phyloP scores from a whole-genome alignment of 2,113 vertebrate species.

The Neofelis nebulosa region DNA sequence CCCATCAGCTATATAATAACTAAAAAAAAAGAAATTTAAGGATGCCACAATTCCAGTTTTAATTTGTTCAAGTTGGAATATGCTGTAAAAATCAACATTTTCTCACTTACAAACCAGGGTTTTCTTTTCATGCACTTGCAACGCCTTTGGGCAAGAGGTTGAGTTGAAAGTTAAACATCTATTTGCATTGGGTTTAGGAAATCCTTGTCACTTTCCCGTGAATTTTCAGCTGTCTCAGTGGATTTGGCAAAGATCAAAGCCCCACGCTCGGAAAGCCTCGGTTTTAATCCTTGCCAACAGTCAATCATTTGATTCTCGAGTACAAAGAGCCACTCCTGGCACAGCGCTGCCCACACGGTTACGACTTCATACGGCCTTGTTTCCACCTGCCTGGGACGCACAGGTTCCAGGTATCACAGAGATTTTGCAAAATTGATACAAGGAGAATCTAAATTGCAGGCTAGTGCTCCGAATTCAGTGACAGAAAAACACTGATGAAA shows the following conservation, averaged over 20 bases:
- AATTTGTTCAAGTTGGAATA: neutral
- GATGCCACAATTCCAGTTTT: neutral
- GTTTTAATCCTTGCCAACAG: neutral
- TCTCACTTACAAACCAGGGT: neutral
- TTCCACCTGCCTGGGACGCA: neutral
- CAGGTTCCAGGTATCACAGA: neutral
- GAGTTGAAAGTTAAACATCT: slow-evolving; percentile 45
- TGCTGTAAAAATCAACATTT: slow-evolving; percentile 36
- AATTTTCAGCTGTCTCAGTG: neutral
- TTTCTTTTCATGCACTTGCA: neutral
- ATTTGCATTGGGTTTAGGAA: slow-evolving; percentile 56
- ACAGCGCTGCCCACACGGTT: accelerated
- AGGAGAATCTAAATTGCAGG: neutral
- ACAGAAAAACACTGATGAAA: too few relatives aligned
- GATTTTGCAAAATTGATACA: neutral
- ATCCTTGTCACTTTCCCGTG: neutral
- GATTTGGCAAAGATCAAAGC: slow-evolving; percentile 39
- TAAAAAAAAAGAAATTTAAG: neutral
- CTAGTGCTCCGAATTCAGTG: neutral
- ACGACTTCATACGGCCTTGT: accelerated
- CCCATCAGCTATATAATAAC: neutral
- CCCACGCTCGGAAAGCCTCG: neutral
- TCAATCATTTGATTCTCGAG: neutral
- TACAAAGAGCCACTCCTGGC: neutral
- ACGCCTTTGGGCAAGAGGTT: neutral